Conservation (phyloP, 2,797 vertebrate genomes). For the Semaprochilodus insignis region DNA sequence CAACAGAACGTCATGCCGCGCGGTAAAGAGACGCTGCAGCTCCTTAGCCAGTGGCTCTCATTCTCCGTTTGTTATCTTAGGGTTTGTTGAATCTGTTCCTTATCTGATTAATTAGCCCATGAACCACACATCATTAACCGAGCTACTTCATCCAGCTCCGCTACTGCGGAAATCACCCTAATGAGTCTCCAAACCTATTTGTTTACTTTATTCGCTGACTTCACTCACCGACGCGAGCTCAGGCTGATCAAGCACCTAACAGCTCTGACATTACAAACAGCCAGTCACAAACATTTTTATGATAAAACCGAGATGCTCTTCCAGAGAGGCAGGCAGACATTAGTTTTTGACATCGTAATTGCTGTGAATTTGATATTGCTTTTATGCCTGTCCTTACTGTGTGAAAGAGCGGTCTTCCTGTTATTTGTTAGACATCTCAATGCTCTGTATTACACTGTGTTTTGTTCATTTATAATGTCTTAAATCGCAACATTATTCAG, state of each 20-base stretch:
- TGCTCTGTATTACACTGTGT: no score
- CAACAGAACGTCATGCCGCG: neutral
- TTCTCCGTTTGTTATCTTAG: constrained; percentile 60
- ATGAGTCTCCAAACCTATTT: constrained; percentile 76
- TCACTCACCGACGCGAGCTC: constrained; percentile 61
- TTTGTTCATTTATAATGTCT: no score
- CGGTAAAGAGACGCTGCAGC: neutral
- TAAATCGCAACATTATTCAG: no score
- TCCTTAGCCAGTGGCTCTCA: constrained; percentile 49
- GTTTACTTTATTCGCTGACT: constrained; percentile 70
- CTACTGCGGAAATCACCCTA: constrained; percentile 75
- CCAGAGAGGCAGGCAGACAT: constrained; percentile 11
- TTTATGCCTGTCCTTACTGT: neutral
- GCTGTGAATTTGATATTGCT: neutral
- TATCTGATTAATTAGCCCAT: constrained; percentile 81
- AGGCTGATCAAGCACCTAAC: constrained; percentile 70
- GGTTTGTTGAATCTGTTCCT: constrained; percentile 69
- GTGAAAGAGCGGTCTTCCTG: neutral
- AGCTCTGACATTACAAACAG: constrained; percentile 37
- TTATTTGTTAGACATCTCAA: neutral
- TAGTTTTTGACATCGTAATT: neutral
- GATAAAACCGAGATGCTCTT: constrained; percentile 6
- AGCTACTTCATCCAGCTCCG: constrained; percentile 76
- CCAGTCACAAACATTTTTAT: constrained; percentile 10
- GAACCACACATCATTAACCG: constrained; percentile 81